A percentile compares a stretch with the other conserved stretches of the same genome.
These are phyloP conservation scores for Lochmaea capreae DNA, from an alignment of 2,888 invertebrate species.

Conservation along the genomic window DNA sequence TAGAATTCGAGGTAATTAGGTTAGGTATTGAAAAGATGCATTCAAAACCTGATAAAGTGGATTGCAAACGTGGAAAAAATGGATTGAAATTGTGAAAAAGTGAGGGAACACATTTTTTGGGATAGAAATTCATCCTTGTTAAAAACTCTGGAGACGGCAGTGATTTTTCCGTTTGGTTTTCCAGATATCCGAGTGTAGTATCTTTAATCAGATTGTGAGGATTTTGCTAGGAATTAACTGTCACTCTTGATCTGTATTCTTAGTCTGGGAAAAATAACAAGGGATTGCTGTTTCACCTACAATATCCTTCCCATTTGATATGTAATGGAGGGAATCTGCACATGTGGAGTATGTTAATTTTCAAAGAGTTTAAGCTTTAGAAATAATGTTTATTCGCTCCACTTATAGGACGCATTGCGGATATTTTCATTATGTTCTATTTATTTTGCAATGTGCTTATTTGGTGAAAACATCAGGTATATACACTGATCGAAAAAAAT, in stretches of 20 bases:
- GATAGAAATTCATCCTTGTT: neutral
- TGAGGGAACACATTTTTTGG: too few species aligned
- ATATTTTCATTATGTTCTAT: neutral
- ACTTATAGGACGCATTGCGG: too few species aligned
- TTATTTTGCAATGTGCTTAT: neutral
- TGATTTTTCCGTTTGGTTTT: conserved; percentile 45
- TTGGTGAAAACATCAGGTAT: neutral
- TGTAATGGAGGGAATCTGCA: neutral
- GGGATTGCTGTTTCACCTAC: conserved; percentile 44
- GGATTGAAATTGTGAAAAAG: too few species aligned
- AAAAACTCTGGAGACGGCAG: neutral
- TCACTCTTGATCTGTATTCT: conserved; percentile 56
- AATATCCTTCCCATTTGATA: conserved; percentile 27
- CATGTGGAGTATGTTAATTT: conserved; percentile 13
- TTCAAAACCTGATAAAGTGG: too few species aligned
- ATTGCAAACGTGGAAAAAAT: too few species aligned
- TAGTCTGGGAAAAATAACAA: conserved; percentile 57
- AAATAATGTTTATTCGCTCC: neutral
- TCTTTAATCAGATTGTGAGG: conserved; percentile 56
- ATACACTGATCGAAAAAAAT: too few species aligned
- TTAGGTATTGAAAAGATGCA: too few species aligned
- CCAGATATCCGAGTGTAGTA: conserved; percentile 40
- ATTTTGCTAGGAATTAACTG: conserved; percentile 57
- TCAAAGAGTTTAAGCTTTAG: conserved; percentile 2
- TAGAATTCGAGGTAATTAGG: too few species aligned